Conservation (phyloP, 2,113 vertebrate species). For the Sceloporus undulatus region DNA sequence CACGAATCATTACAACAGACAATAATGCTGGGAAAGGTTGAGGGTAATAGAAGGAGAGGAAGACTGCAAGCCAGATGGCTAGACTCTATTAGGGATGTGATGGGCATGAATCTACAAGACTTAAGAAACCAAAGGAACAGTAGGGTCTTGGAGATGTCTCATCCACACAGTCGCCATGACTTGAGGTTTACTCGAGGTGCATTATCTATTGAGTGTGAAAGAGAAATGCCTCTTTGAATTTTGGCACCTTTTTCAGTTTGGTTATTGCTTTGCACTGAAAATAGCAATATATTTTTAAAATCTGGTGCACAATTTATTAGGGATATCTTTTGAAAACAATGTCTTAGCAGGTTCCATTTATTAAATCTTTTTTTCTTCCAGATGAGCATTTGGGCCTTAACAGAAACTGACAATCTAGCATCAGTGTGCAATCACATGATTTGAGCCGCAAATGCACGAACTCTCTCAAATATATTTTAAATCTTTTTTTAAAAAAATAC, state of each 20-base stretch:
- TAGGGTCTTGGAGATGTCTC: no score
- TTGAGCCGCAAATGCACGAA: slow-evolving; percentile 33
- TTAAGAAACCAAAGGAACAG: no score
- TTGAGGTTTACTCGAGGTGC: background rate
- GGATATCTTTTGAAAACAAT: background rate
- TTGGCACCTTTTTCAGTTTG: background rate
- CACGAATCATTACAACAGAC: no score
- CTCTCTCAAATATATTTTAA: background rate
- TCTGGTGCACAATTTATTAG: background rate
- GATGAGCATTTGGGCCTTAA: background rate
- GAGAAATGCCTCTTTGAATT: background rate
- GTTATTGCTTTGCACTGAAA: background rate
- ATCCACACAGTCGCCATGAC: no score
- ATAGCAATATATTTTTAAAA: background rate
- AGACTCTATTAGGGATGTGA: no score
- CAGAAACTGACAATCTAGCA: background rate
- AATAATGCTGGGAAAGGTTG: no score
- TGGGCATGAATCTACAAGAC: no score
- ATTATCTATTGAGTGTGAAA: background rate
- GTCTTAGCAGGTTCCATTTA: background rate
- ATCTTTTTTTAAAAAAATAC: slow-evolving; percentile 58
- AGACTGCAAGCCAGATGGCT: no score
- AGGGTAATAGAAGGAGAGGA: no score
- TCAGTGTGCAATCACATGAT: slow-evolving; percentile 1
- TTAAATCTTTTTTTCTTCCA: background rate